Evolutionary conservation across 1,140 invertebrate species (phyloP).

Genomic region (Drosophila bocki): DNA sequence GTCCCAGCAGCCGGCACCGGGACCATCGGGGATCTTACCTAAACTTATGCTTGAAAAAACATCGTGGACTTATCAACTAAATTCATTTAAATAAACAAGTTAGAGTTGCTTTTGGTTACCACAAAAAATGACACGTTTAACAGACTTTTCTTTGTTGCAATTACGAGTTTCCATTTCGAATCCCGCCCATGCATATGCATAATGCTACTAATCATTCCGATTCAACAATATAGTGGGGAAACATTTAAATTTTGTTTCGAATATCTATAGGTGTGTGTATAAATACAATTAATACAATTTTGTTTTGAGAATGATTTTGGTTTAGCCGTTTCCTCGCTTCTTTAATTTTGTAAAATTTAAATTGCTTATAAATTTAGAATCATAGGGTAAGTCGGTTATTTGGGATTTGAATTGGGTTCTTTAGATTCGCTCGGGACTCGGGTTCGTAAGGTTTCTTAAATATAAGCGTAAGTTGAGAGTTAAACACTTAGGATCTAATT

Average conservation of each 20-base stretch:
- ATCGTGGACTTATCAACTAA: slow-evolving; percentile 55
- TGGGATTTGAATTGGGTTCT: neutral
- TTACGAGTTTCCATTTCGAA: slow-evolving; percentile 45
- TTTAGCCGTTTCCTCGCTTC: slow-evolving; percentile 5
- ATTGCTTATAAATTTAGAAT: slow-evolving; percentile 84
- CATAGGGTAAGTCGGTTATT: slow-evolving; percentile 13
- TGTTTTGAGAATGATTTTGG: slow-evolving; percentile 20
- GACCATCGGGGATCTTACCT: slow-evolving; percentile 26
- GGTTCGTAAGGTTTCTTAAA: slow-evolving; percentile 7
- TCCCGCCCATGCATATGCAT: slow-evolving; percentile 40
- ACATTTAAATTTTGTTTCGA: slow-evolving; percentile 58
- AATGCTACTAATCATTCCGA: slow-evolving; percentile 40
- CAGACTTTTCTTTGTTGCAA: slow-evolving; percentile 77
- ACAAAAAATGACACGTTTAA: slow-evolving; percentile 80
- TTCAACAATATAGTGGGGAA: slow-evolving; percentile 53
- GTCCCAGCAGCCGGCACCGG: slow-evolving; percentile 60
- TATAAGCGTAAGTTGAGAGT: slow-evolving; percentile 55
- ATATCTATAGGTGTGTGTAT: slow-evolving; percentile 35
- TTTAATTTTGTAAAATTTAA: slow-evolving; percentile 72
- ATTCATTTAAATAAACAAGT: slow-evolving; percentile 64
- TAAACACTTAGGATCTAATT: slow-evolving; percentile 42
- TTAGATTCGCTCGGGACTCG: neutral
- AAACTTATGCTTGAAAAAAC: slow-evolving; percentile 58
- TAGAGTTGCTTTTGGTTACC: slow-evolving; percentile 68
- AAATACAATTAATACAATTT: slow-evolving; percentile 50